phyloP scores from a whole-genome alignment of 2,797 vertebrate genomes.

The Urocyon cinereoargenteus region DNA sequence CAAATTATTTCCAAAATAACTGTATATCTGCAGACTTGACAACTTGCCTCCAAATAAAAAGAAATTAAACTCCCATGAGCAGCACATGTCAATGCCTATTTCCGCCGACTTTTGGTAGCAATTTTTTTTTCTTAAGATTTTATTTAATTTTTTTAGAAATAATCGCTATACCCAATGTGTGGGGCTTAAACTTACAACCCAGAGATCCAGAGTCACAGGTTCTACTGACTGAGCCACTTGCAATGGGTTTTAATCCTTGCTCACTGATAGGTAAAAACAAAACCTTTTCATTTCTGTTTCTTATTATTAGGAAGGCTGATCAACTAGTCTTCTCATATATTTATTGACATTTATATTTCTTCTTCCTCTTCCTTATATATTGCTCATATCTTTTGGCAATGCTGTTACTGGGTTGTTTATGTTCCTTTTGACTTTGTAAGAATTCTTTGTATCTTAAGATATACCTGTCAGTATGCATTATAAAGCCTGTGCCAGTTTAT shows the following conservation, averaged over 20 bases:
- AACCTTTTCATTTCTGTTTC: not conserved
- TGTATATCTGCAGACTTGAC: not conserved
- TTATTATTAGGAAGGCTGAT: not conserved
- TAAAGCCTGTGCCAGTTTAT: not conserved
- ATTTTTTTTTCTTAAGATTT: not conserved
- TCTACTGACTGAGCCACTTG: not conserved
- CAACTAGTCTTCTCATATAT: slow-evolving; percentile 1
- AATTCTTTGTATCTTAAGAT: not conserved
- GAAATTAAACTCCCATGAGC: not conserved
- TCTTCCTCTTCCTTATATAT: not conserved
- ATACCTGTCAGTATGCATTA: not conserved
- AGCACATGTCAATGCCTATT: not conserved
- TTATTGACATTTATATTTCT: slow-evolving; percentile 14
- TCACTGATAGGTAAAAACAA: not conserved
- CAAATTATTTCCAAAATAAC: slow-evolving; percentile 23
- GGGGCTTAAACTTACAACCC: not conserved
- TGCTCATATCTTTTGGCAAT: not conserved
- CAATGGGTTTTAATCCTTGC: not conserved
- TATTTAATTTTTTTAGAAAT: not conserved
- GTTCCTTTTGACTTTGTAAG: slow-evolving; percentile 27
- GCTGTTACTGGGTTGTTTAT: not conserved
- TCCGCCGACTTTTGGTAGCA: not conserved
- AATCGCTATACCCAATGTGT: not conserved
- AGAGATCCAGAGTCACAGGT: not conserved
- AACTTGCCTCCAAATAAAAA: not conserved